These are phyloP conservation scores for Rotaria macrura DNA, from an alignment of 2,888 invertebrate genomes.

Conservation along the genomic window DNA sequence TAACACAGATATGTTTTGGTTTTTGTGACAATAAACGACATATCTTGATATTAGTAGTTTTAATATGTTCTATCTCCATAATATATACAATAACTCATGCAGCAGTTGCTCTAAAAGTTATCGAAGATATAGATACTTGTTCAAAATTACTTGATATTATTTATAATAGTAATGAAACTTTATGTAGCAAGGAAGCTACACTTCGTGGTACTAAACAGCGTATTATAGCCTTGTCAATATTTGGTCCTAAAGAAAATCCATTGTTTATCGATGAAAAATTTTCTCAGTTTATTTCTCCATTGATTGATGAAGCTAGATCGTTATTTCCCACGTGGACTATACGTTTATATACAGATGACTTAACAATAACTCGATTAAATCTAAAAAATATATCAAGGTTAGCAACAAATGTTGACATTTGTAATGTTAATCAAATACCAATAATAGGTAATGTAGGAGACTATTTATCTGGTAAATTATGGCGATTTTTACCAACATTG, in stretches of 20 bases:
- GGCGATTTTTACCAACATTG: background rate
- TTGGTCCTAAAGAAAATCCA: conserved; percentile 13
- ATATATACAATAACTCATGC: background rate
- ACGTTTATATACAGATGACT: background rate
- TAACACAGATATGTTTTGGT: background rate
- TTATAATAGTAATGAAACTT: background rate
- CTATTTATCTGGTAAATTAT: background rate
- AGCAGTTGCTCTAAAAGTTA: background rate
- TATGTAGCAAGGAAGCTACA: background rate
- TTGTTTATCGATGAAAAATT: background rate
- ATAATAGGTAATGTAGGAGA: background rate
- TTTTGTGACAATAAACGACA: background rate
- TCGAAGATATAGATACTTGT: background rate
- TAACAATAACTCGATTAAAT: background rate
- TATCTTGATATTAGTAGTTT: background rate
- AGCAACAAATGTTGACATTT: background rate
- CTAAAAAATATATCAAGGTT: background rate
- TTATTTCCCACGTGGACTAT: background rate
- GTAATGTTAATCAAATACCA: background rate
- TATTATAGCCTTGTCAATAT: background rate
- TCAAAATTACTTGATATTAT: background rate
- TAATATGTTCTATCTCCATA: background rate
- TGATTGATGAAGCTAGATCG: background rate
- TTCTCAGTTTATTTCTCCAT: background rate
- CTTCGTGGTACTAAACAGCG: background rate